Base-by-base conservation (phyloP, 2,888 invertebrate species). In the Meteorus colon region DNA sequence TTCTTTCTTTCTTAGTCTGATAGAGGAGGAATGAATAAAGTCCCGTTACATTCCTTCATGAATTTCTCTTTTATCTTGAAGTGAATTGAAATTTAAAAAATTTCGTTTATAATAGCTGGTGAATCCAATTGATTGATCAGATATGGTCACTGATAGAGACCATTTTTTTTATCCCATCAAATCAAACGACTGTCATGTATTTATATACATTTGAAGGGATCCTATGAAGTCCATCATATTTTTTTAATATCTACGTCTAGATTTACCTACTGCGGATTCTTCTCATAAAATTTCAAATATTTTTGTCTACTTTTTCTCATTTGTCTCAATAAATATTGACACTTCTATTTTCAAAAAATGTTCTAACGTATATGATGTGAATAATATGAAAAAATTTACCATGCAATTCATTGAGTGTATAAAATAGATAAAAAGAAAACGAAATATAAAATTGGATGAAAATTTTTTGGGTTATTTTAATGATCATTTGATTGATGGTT, bases 11-110 rank as follows among this genome's bases (percentile, higher is more conserved):
- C 24, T 24, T 24, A 24, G 24, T 41, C 4, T 41, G 41, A 41
- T 12, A 41, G 41, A 34, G 41, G 12, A 41, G 6, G 12, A 72
- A 24, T 24, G 27, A 59, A 37, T 66, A 76, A 67, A 76, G 74
- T 72, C 73, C 87, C 88, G 88, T 88, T 88, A 88, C 86, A 87
- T 88, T 87, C 86, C 86, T 6, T 83, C 79, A 75, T 81, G 83
- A 80, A 84, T 85, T 83, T 83, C 8, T 8, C 81, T 79, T 81
- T 84, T 80, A 78, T 79, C 76, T 80, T 81, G 63, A 74, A 34
- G 67, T 27, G 82, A 85, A 88, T 84, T 86, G 84, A 80, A 86
- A 87, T 86, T 86, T 73, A 62, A 62, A 62, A 62, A 29, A 8
- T 41, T 12, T 41, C 8, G n/a, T 48, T 48, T 6, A 48, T 16